Evolutionary conservation across 92 coral and sea anemone species (phyloP).

Genomic region (Metridium senile): DNA sequence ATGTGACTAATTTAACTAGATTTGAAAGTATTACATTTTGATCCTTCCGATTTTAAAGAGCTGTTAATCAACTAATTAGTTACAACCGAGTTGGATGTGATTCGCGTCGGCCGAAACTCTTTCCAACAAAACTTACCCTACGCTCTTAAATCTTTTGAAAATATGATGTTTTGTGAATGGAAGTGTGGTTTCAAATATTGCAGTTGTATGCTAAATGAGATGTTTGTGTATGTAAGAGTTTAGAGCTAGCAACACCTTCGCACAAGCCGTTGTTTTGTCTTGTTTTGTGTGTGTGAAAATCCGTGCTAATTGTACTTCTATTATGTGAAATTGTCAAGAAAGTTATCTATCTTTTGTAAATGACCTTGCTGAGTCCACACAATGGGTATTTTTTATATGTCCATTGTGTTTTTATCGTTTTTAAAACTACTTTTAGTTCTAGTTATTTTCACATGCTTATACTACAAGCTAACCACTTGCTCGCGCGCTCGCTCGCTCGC

Average conservation of each 20-base stretch:
- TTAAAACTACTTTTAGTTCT: neutral
- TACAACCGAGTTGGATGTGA: neutral
- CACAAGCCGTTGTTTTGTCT: neutral
- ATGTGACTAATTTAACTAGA: slow-evolving; percentile 9
- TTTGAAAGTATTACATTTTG: slow-evolving; percentile 14
- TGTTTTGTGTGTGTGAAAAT: neutral
- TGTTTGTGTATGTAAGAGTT: neutral
- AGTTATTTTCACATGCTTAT: no score
- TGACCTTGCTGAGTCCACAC: neutral
- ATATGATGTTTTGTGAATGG: neutral
- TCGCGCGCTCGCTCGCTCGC: neutral
- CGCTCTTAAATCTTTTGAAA: neutral
- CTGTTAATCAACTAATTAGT: slow-evolving; percentile 25
- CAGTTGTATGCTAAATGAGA: neutral
- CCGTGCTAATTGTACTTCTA: slow-evolving; percentile 19
- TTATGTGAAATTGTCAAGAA: slow-evolving; percentile 14
- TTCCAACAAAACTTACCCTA: neutral
- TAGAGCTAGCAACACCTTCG: slow-evolving; percentile 12
- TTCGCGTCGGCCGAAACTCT: neutral
- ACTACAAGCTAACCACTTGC: neutral
- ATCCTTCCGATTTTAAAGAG: slow-evolving; percentile 12
- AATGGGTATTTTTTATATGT: neutral
- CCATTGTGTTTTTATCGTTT: slow-evolving; percentile 6
- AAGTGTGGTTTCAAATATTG: neutral
- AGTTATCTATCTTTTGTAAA: slow-evolving; percentile 1